A percentile compares a stretch with the other conserved stretches of the same genome.
Evolutionary conservation across 2,797 vertebrate species (phyloP).

Genomic region (Scyliorhinus canicula): DNA sequence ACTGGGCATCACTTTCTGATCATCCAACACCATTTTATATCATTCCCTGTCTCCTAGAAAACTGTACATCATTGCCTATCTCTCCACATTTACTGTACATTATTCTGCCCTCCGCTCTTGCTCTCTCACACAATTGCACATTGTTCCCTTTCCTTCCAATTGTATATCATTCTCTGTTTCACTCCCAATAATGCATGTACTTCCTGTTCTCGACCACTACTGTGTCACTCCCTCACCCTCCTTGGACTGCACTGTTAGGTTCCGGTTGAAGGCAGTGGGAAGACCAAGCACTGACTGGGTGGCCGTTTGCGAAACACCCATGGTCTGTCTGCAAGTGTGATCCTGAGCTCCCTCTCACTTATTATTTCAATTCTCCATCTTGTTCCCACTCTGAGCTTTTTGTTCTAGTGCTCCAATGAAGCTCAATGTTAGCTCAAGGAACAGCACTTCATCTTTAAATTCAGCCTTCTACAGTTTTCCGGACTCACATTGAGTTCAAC

Average conservation of each 20-base stretch:
- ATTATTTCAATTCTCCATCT: neutral
- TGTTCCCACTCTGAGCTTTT: too few relatives aligned
- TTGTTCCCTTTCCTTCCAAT: neutral
- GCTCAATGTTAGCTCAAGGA: too few relatives aligned
- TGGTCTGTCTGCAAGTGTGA: neutral
- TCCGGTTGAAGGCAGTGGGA: neutral
- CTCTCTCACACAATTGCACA: neutral
- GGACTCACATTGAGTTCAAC: too few relatives aligned
- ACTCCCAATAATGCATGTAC: neutral
- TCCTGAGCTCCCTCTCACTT: neutral
- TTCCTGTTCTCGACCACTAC: neutral
- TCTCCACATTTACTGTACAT: neutral
- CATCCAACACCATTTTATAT: neutral
- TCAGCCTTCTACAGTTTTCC: too few relatives aligned
- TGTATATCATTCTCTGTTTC: neutral
- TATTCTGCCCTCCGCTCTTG: neutral
- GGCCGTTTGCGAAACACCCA: neutral
- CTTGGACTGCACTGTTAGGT: neutral
- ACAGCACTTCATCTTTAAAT: too few relatives aligned
- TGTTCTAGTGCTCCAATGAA: too few relatives aligned
- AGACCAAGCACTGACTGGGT: neutral
- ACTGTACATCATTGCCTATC: neutral
- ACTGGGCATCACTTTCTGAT: neutral
- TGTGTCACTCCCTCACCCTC: neutral
- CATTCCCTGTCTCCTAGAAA: neutral